Evolutionary conservation across 2,797 vertebrate species (phyloP).

Genomic region (Distichodus sexfasciatus): DNA sequence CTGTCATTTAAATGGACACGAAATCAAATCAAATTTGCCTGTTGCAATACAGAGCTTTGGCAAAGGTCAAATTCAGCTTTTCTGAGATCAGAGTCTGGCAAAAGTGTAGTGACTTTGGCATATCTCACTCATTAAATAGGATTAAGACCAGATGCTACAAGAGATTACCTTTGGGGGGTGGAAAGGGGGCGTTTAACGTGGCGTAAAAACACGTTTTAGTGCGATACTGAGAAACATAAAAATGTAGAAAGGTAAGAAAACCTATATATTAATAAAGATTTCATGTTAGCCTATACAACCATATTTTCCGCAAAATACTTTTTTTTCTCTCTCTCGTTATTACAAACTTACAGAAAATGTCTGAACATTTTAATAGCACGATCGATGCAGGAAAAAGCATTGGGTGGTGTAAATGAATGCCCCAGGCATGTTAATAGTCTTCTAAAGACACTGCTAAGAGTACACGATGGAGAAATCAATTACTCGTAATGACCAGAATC

Average conservation of each 20-base stretch:
- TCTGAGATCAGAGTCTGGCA: constrained; percentile 48
- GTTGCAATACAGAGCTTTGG: constrained; percentile 34
- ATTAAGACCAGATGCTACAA: constrained; percentile 73
- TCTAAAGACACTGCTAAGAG: constrained; percentile 41
- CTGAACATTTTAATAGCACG: constrained; percentile 48
- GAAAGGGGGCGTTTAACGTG: constrained; percentile 64
- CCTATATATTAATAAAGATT: too few species aligned
- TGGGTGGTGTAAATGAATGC: constrained; percentile 37
- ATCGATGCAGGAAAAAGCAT: constrained; percentile 37
- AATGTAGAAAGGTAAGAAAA: too few species aligned
- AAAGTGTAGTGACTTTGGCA: constrained; percentile 64
- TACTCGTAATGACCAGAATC: constrained; percentile 52
- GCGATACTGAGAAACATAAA: too few species aligned
- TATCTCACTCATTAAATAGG: constrained; percentile 71
- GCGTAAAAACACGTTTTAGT: constrained; percentile 60
- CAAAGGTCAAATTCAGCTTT: constrained; percentile 31
- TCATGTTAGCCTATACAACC: too few species aligned
- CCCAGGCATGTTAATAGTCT: constrained; percentile 43
- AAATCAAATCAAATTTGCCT: constrained; percentile 25
- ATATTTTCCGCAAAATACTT: too few species aligned
- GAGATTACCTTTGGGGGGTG: constrained; percentile 67
- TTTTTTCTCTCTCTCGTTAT: neutral
- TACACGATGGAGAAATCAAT: constrained; percentile 53
- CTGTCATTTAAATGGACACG: neutral
- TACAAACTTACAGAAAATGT: constrained; percentile 2